Base-by-base conservation (phyloP, 2,113 vertebrate species). In the Peromyscus polionotus region DNA sequence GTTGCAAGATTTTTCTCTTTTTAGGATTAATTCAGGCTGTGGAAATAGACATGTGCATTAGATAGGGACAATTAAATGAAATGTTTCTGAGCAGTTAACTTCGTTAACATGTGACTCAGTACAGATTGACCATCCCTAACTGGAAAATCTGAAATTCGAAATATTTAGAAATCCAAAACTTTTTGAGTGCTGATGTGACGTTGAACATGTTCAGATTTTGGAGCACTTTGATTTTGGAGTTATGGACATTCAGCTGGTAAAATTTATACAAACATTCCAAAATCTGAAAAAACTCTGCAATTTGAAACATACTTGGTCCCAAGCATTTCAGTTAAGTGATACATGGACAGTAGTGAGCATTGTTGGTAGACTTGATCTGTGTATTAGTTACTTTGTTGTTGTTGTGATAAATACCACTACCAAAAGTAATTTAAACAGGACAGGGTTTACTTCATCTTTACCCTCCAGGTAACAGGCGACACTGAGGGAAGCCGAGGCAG, bases 61-160 rank as follows among this genome's bases (percentile, higher is more conserved):
- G 33, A 13, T 54, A 16, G 73, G n/a, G 31, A n/a, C 68, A 88
- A 70, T 88, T 75, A 68, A 16, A 51, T 39, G 61, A 31, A n/a
- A 12, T 86, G 96, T 86, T 85, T 91, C 91, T 7, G 42, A 87
- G 45, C 57, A 79, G 51, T 48, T 67, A 19, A 67, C 80, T 94
- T 94, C 96, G n/a, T 92, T 93, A 76, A 83, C 7, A 31, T 91
- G 36, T 75, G 10, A 85, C 42, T 92, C 42, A 11, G 59, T 77
- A 75, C 36, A 75, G 67, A 59, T 24, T 59, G 61, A 67, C 6
- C 61, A 79, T 91, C 33, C 26, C 51, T 59, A 51, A 42, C 31
- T 61, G 33, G 65, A 63, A 63, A 92, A 36, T 88, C 48, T 48
- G 51, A 86, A 45, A 86, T 68, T 51, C 17, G 48, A 63, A 63